Evolutionary conservation across 2,113 vertebrate species (phyloP), one percentile per base, ranked within the genome.

Genomic region (Lucifuga dentata): DNA sequence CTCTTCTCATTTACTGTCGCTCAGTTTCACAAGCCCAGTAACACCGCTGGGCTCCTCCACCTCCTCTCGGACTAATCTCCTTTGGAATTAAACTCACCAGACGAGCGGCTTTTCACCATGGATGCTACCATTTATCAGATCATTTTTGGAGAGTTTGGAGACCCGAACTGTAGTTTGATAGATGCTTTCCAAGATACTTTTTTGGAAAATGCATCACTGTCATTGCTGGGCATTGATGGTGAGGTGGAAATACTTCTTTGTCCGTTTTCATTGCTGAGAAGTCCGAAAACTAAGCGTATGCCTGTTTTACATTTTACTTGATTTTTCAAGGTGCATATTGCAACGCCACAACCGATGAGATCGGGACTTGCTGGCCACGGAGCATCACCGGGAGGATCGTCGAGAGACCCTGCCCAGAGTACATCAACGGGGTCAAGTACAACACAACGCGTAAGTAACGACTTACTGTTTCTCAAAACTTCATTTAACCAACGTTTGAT

Each of bases 311-410:
- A 11, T 2, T 35, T 32, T 66, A 1, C 21, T 64, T 17, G 3
- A 9, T 8, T 10, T 7, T 10, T 8, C 2, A 57, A 95, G 94
- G 95, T 91, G 90, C 92, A 2, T 96, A 94, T 90, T 99, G 98
- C 89, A 98, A 96, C 83, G 92, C 95, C 69, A 99, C 97, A 39
- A 93, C 93, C 2, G 98, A 99, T 86, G 95, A 97, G 92, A 98
- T 99, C 44, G 97, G 98, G 65, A 99, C 98, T 48, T 99, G 98
- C 93, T 99, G 98, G 98, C 98, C 98, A 29, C 92, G 89, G 80
- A 98, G 93, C 82, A 87, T 69, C 6, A 93, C 93, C 0, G 96
- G 96, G 45, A 94, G 92, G 19, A 85, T 96, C 0, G 96, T 99
- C 59, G 95, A 96, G 83, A 93, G 95, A 92, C 96, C 96, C 11